Percentiles rank a stretch among this genome's conserved stretches.
Conservation (phyloP, 2,113 vertebrate species). For the Lampris megalopsis region DNA sequence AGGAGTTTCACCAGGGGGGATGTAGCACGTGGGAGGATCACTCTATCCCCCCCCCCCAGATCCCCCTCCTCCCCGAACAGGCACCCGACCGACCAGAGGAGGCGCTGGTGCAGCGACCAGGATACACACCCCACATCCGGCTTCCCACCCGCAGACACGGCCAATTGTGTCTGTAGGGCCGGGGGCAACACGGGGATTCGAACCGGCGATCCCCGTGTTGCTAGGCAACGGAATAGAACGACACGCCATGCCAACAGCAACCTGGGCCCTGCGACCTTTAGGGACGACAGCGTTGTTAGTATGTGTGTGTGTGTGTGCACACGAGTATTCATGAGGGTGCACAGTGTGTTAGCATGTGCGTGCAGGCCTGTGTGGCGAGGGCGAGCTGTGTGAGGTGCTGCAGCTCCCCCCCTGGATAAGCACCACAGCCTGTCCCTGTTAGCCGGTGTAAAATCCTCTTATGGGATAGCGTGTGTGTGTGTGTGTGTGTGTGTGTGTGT, state of each 20-base stretch:
- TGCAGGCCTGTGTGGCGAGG: conserved; percentile 34
- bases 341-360: conserved; percentile 15
- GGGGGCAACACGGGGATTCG: too few relatives aligned
- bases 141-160: too few relatives aligned
- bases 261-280: conserved; percentile 3
- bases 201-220: too few relatives aligned
- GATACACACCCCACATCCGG: too few relatives aligned
- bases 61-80: too few relatives aligned
- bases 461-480: conserved; percentile 11
- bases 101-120: too few relatives aligned
- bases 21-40: too few relatives aligned
- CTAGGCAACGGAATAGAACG: too few relatives aligned
- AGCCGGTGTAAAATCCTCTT: conserved; percentile 75
- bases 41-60: too few relatives aligned
- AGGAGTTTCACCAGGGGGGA: too few relatives aligned
- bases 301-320: conserved; percentile 24
- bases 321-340: neutral
- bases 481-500: conserved; percentile 26
- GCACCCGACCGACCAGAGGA: too few relatives aligned
- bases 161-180: too few relatives aligned
- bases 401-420: conserved; percentile 56
- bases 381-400: conserved; percentile 53
- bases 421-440: conserved; percentile 46
- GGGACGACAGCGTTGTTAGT: conserved; percentile 17
- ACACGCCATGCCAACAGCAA: neutral